Evolutionary conservation across 2,797 vertebrate genomes (phyloP), one percentile per base, ranked within the genome.

Genomic region (Oceanodroma leucorhoa): DNA sequence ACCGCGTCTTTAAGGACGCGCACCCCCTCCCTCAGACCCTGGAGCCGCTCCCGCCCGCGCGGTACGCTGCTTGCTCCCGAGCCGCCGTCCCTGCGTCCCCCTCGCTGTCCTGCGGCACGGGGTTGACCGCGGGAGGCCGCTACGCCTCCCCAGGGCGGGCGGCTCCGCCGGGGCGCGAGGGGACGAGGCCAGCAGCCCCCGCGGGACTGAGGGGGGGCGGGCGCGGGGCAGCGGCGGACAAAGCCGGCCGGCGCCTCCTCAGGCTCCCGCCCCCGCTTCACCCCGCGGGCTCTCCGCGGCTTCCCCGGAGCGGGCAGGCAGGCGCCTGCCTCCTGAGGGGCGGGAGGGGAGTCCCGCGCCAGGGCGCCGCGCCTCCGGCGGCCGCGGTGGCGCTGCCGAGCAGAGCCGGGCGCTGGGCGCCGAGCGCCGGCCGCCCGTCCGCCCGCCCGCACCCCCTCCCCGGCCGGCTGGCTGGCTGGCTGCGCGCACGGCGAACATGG

Each of bases 401-500:
- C 58, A 69, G 75, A 50, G 66, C 70, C 72, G 94, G 69, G 87
- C 82, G 11, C 93, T 20, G 89, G 83, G 86, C 76, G 34, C 91
- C 20, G 83, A 23, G 58, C 73, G 88, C 53, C 54, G 60, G n/a
- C 93, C 87, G 48, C 41, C 75, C 38, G 76, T 81, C 75, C 38
- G 76, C 81, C 50, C 32, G 51, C 72, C 36, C 57, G 50, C 71
- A 54, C 67, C 64, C 78, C 32, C 95, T 75, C 90, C 92, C 86
- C 41, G 94, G 83, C 66, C 67, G 96, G 93, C 95, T 94, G 96
- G 95, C 98, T 95, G 97, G 61, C 64, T 80, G 72, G 81, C 89
- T 34, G 97, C 94, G 97, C 94, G 75, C 96, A 65, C 96, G 96
- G 95, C 97, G 98, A 99, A 98, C 98, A 99, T 99, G 99, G 99